Percentiles rank a stretch among this genome's conserved stretches.
Evolutionary conservation across 92 coral and sea anemone species (phyloP).

Genomic region (Scolanthus callimorphus): DNA sequence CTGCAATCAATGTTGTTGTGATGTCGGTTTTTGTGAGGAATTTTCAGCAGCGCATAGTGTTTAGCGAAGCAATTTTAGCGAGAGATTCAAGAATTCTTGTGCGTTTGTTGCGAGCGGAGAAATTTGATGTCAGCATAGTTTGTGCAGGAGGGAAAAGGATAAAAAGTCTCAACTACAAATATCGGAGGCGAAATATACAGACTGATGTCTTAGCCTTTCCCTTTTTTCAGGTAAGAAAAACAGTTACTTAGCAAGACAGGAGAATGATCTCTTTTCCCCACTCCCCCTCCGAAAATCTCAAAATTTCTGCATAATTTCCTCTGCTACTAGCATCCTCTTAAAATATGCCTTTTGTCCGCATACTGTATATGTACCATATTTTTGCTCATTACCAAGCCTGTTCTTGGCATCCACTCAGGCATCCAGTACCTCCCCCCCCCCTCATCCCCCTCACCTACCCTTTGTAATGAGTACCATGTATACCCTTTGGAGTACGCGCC

Average conservation of each 20-base stretch:
- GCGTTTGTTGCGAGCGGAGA: constrained; percentile 54
- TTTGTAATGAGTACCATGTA: too few species aligned
- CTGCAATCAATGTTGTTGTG: too few species aligned
- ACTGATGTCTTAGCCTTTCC: constrained; percentile 95
- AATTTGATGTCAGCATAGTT: constrained; percentile 75
- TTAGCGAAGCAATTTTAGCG: constrained; percentile 42
- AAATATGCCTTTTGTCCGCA: too few species aligned
- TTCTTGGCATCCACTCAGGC: too few species aligned
- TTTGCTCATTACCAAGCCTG: too few species aligned
- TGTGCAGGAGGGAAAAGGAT: constrained; percentile 76
- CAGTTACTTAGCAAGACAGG: too few species aligned
- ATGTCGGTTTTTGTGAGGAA: constrained; percentile 84
- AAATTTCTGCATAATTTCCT: too few species aligned
- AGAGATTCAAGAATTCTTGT: constrained; percentile 63
- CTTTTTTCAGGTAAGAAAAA: constrained; percentile 60
- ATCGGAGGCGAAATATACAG: constrained; percentile 68
- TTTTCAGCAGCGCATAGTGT: constrained; percentile 68
- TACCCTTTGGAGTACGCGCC: too few species aligned
- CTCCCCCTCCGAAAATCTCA: too few species aligned
- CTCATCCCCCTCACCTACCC: background rate
- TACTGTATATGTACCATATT: too few species aligned
- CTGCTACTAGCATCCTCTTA: too few species aligned
- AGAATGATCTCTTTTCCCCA: too few species aligned
- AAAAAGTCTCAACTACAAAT: constrained; percentile 71
- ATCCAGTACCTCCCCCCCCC: background rate